A percentile compares a stretch with the other conserved stretches of the same genome.
These are phyloP conservation scores for Heteromurus nitidus DNA, from an alignment of 2,888 invertebrate genomes.

Conservation along the genomic window DNA sequence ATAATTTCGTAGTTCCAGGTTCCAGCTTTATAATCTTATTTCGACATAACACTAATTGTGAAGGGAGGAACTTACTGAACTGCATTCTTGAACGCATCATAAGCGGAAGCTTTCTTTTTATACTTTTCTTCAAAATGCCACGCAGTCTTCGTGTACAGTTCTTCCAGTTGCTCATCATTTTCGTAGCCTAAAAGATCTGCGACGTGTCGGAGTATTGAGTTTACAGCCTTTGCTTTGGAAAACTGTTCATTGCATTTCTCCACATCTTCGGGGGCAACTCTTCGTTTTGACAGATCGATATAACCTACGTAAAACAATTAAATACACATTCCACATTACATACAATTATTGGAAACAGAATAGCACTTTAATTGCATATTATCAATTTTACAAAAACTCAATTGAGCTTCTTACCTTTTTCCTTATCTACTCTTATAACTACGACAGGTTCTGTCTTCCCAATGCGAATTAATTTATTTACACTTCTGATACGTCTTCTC, in stretches of 20 bases:
- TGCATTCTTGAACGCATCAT: conserved; percentile 98
- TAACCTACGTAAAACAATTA: conserved; percentile 82
- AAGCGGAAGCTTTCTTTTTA: conserved; percentile 95
- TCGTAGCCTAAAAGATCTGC: conserved; percentile 95
- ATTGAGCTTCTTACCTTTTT: conserved; percentile 91
- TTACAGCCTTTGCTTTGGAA: conserved; percentile 98
- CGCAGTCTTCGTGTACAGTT: conserved; percentile 95
- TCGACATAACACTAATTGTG: not conserved
- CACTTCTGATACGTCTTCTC: conserved; percentile 97
- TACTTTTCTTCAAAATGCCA: conserved; percentile 99
- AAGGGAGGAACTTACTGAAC: conserved; percentile 84
- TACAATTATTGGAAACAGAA: not conserved
- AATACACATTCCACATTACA: conserved; percentile 18
- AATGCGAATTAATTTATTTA: conserved; percentile 98
- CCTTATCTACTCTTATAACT: conserved; percentile 99
- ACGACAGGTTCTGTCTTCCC: conserved; percentile 99
- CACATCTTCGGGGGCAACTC: conserved; percentile 98
- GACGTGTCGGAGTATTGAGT: conserved; percentile 97
- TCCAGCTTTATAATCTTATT: not conserved
- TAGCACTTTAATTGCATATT: not conserved
- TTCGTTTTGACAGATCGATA: conserved; percentile 98
- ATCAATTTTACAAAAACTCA: not conserved
- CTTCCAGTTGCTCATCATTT: conserved; percentile 93
- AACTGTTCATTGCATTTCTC: conserved; percentile 98
- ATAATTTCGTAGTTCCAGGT: conserved; percentile 5